Evolutionary conservation across 92 coral and sea anemone species (phyloP).

Genomic region (Muricea muricata): DNA sequence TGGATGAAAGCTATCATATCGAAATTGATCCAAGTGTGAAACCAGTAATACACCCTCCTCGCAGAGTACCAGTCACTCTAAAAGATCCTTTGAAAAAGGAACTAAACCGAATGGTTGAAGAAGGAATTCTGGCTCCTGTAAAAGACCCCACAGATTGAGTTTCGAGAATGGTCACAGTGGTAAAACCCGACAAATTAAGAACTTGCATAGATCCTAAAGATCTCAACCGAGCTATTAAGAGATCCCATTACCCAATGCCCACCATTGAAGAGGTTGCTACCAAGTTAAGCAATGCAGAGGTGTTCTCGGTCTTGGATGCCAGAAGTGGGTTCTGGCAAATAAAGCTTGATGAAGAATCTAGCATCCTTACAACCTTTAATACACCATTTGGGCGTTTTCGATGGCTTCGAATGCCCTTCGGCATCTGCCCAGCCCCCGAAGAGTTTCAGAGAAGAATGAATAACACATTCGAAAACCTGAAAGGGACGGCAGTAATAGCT

Average conservation of each 20-base stretch:
- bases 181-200: slow-evolving; percentile 29
- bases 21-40: background rate
- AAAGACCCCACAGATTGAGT: slow-evolving; percentile 33
- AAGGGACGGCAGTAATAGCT: slow-evolving; percentile 53
- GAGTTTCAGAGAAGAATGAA: slow-evolving; percentile 51
- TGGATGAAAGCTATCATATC: slow-evolving; percentile 7
- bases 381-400: slow-evolving; percentile 33
- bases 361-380: slow-evolving; percentile 16
- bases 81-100: slow-evolving; percentile 22
- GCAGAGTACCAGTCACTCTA: slow-evolving; percentile 22
- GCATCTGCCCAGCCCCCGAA: slow-evolving; percentile 55
- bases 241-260: slow-evolving; percentile 27
- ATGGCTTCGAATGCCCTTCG: slow-evolving; percentile 40
- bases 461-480: slow-evolving; percentile 39
- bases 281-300: too few relatives aligned
- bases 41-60: slow-evolving; percentile 35
- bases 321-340: slow-evolving; percentile 50
- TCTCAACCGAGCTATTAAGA: background rate
- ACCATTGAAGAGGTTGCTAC: slow-evolving; percentile 19
- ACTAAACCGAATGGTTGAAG: background rate
- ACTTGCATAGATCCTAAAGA: slow-evolving; percentile 12
- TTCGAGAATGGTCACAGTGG: slow-evolving; percentile 8
- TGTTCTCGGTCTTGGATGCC: slow-evolving; percentile 36
- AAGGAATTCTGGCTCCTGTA: slow-evolving; percentile 7
- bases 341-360: background rate